A percentile compares a stretch with the other conserved stretches of the same genome.
These are phyloP conservation scores for Cryptus armator DNA, from an alignment of 2,888 invertebrate genomes.

Conservation along the genomic window DNA sequence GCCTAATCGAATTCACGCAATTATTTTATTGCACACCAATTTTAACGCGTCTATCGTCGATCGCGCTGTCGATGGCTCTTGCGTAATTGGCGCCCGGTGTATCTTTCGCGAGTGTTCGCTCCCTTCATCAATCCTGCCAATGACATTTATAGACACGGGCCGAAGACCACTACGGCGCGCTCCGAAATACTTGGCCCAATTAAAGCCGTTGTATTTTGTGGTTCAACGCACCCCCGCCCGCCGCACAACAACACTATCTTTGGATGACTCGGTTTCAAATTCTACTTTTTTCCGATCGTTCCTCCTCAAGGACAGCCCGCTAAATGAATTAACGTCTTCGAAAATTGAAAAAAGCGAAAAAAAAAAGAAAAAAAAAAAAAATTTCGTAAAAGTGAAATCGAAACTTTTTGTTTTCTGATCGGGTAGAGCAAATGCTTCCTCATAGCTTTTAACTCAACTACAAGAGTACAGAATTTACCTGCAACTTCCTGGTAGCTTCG, in stretches of 20 bases:
- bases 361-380: neutral
- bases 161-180: slow-evolving; percentile 74
- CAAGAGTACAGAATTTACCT: slow-evolving; percentile 80
- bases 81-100: slow-evolving; percentile 38
- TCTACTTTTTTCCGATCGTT: slow-evolving; percentile 71
- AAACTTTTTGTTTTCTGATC: slow-evolving; percentile 26
- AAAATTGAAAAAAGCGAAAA: slow-evolving; percentile 12
- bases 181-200: slow-evolving; percentile 70
- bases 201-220: slow-evolving; percentile 62
- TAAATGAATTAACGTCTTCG: neutral
- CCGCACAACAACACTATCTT: slow-evolving; percentile 78
- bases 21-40: slow-evolving; percentile 32
- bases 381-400: neutral
- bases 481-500: slow-evolving; percentile 91
- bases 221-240: slow-evolving; percentile 72
- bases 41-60: slow-evolving; percentile 57
- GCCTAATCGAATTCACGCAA: slow-evolving; percentile 17
- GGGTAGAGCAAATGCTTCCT: neutral
- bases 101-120: slow-evolving; percentile 43
- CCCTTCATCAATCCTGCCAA: slow-evolving; percentile 81
- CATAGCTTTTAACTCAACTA: slow-evolving; percentile 2
- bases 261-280: slow-evolving; percentile 79
- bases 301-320: slow-evolving; percentile 50
- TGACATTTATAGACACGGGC: slow-evolving; percentile 82
- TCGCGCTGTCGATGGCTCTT: slow-evolving; percentile 27